Base-by-base conservation (phyloP, 2,888 invertebrate genomes). In the Axea sp. region DNA sequence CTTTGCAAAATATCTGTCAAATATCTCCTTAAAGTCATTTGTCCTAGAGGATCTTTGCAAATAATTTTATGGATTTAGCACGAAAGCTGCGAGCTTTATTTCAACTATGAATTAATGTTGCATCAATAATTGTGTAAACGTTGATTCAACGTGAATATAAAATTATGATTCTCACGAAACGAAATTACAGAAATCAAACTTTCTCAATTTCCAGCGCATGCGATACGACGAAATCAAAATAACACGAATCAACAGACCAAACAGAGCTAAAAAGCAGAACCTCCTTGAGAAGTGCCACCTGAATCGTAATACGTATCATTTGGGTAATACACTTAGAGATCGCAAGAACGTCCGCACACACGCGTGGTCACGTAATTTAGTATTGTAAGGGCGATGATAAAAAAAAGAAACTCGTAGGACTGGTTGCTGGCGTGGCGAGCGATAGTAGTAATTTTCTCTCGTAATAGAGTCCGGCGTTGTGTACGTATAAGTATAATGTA, bases 391-490 rank as follows among this genome's bases (percentile, higher is more conserved):
- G 53, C 55, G 65, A 51, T 65, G 74, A 74, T 74, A 74, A 74
- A 62, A 62, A n/a, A 74, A 78, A 72, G 69, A 78, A 78, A 76
- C 78, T 69, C 53, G 77, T 49, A 75, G 62, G 69, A 77, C 78
- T 76, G 78, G 76, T 78, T 65, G 75, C 57, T 67, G 72, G 68
- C 65, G 39, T 35, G 62, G 39, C 33, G 73, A 47, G n/a, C 67
- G 74, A 76, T 74, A 73, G 72, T 71, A 69, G 76, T 60, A 75
- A 76, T 78, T 78, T 77, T 73, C 76, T 78, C 62, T 39, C 45
- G 76, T 57, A 73, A 76, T 73, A 71, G 67, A 68, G 53, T 62
- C 43, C 8, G 33, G 68, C 62, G 26, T n/a, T 17, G 37, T 11
- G n/a, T 22, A 5, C 17, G 30, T 7, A 8, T 35, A 14, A 26